phyloP scores from a whole-genome alignment of 1,140 invertebrate species.

The Prorops nasuta region DNA sequence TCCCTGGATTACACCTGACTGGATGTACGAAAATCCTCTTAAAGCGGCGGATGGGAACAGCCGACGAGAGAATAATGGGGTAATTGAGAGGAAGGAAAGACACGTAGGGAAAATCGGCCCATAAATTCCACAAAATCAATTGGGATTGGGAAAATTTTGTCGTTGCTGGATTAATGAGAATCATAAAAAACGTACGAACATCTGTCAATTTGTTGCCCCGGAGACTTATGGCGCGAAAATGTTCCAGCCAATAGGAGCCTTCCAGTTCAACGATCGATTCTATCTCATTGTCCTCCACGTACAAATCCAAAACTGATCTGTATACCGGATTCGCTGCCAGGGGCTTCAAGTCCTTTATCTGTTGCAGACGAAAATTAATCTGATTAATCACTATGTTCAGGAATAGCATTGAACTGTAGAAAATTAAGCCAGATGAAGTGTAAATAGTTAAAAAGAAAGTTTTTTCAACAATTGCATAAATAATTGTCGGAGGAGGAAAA shows the following conservation, averaged over 20 bases:
- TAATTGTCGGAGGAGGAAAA: too few relatives aligned
- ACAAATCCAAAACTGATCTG: constrained; percentile 67
- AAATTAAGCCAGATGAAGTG: background rate
- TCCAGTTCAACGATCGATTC: constrained; percentile 70
- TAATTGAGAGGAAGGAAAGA: background rate
- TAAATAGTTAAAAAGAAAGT: background rate
- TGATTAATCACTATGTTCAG: background rate
- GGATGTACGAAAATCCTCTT: background rate
- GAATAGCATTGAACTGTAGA: background rate
- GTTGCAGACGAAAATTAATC: constrained; percentile 13
- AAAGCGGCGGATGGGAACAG: background rate
- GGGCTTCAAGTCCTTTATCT: constrained; percentile 65
- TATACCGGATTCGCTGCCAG: constrained; percentile 68
- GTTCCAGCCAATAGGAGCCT: constrained; percentile 72
- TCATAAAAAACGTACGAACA: constrained; percentile 51
- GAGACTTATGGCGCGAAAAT: constrained; percentile 73
- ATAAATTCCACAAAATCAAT: too few relatives aligned
- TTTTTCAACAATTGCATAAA: background rate
- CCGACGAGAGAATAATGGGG: background rate
- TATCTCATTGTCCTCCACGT: constrained; percentile 74
- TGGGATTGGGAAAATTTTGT: too few relatives aligned
- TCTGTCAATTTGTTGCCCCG: constrained; percentile 70
- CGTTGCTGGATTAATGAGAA: too few relatives aligned
- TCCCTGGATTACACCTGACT: too few relatives aligned
- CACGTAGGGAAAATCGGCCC: background rate